A percentile compares a stretch with the other conserved stretches of the same genome.
phyloP scores from a whole-genome alignment of 2,888 invertebrate genomes.

The Apoda limacodes region DNA sequence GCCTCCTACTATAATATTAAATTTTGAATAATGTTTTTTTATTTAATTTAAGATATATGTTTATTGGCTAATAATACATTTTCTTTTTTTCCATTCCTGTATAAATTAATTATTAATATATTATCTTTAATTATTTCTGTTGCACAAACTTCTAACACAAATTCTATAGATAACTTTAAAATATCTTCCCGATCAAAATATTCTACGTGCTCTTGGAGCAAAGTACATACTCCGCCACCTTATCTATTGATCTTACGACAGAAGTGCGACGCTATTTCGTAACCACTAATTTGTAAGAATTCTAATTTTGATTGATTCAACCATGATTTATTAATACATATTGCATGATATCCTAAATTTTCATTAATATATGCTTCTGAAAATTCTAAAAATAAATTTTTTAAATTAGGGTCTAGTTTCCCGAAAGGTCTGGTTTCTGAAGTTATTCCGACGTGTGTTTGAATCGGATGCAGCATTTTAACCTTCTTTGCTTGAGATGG shows the following conservation, averaged over 20 bases:
- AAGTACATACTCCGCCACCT: too few species aligned
- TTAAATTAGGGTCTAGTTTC: conserved; percentile 1
- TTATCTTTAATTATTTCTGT: conserved; percentile 5
- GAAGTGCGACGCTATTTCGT: too few species aligned
- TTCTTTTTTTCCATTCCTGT: conserved; percentile 5
- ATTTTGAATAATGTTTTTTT: conserved; percentile 1
- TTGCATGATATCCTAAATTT: too few species aligned
- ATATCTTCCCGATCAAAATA: conserved; percentile 4
- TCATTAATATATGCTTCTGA: conserved; percentile 1
- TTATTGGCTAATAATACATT: conserved; percentile 1
- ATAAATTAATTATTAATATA: conserved; percentile 8
- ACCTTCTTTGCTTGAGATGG: too few species aligned
- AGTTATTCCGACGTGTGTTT: too few species aligned
- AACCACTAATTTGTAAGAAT: too few species aligned
- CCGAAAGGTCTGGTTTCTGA: too few species aligned
- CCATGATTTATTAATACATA: too few species aligned
- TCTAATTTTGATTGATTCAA: too few species aligned
- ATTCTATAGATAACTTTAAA: conserved; percentile 4
- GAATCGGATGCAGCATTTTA: too few species aligned
- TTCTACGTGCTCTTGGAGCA: conserved; percentile 1
- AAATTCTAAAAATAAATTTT: background rate
- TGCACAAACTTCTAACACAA: conserved; percentile 9
- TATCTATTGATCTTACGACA: too few species aligned
- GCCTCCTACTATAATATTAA: conserved; percentile 2
- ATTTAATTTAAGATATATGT: conserved; percentile 1